These are phyloP conservation scores for Acanthopleura granulata DNA, from an alignment of 2,888 invertebrate species.

Conservation along the genomic window DNA sequence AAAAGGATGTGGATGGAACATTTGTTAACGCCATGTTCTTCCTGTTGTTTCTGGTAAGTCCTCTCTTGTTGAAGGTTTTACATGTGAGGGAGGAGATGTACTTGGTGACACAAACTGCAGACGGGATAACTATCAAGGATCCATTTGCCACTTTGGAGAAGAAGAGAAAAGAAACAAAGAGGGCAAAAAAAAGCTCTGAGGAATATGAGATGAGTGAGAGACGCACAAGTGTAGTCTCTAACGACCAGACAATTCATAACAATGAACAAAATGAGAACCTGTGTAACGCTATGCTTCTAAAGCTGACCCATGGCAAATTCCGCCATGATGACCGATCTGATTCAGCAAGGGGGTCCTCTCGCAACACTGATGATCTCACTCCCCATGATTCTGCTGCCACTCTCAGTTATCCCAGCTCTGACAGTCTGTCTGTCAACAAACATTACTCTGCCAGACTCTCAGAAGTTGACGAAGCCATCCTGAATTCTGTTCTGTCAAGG, in stretches of 20 bases:
- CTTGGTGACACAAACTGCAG: not conserved
- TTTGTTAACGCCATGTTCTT: conserved; percentile 9
- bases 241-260: not conserved
- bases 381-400: too few species aligned
- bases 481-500: not conserved
- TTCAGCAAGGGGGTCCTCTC: not conserved
- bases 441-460: not conserved
- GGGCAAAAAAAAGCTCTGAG: not conserved
- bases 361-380: not conserved
- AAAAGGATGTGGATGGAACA: not conserved
- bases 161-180: not conserved
- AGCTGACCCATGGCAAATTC: not conserved
- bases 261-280: not conserved
- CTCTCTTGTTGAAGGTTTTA: conserved; percentile 10
- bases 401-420: not conserved
- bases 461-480: not conserved
- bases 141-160: not conserved
- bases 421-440: conserved; percentile 10
- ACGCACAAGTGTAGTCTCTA: not conserved
- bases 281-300: not conserved
- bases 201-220: not conserved
- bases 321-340: not conserved
- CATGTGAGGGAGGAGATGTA: conserved; percentile 9
- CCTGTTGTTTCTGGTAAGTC: conserved; percentile 20
- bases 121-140: not conserved